Evolutionary conservation across 1,140 invertebrate genomes (phyloP).

Genomic region (Gonatopus flavifemur): DNA sequence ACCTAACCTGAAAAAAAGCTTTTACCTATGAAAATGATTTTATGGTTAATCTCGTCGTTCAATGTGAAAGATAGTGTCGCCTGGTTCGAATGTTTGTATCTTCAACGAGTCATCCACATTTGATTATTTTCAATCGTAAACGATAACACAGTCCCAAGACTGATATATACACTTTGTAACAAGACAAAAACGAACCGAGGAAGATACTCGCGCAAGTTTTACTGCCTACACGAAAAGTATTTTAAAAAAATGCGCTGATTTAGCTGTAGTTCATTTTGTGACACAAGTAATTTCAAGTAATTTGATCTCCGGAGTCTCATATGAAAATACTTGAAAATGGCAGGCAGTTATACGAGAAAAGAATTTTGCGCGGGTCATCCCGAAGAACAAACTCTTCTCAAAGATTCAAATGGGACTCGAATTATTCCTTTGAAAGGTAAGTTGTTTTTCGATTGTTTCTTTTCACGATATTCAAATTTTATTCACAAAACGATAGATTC

Average conservation of each 20-base stretch:
- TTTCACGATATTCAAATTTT: no score
- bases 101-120: slow-evolving; percentile 5
- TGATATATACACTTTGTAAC: not conserved
- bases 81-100: slow-evolving; percentile 4
- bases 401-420: slow-evolving; percentile 46
- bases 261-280: not conserved
- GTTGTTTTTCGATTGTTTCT: slow-evolving; percentile 5
- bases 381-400: slow-evolving; percentile 51
- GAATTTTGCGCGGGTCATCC: slow-evolving; percentile 45
- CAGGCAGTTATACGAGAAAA: slow-evolving; percentile 53
- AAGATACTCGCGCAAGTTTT: not conserved
- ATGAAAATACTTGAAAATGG: slow-evolving; percentile 47
- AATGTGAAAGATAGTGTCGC: slow-evolving; percentile 13
- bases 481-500: no score
- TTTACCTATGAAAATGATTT: slow-evolving; percentile 19
- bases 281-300: slow-evolving; percentile 14
- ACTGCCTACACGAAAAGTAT: not conserved
- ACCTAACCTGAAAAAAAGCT: slow-evolving; percentile 31
- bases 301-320: not conserved
- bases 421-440: slow-evolving; percentile 47
- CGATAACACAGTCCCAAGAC: not conserved
- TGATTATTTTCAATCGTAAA: slow-evolving; percentile 14
- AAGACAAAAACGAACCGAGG: not conserved
- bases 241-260: slow-evolving; percentile 11
- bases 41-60: slow-evolving; percentile 20